Conservation (phyloP, 64 coral and sea anemone species). For the Hydrozoanthus tunicans region DNA sequence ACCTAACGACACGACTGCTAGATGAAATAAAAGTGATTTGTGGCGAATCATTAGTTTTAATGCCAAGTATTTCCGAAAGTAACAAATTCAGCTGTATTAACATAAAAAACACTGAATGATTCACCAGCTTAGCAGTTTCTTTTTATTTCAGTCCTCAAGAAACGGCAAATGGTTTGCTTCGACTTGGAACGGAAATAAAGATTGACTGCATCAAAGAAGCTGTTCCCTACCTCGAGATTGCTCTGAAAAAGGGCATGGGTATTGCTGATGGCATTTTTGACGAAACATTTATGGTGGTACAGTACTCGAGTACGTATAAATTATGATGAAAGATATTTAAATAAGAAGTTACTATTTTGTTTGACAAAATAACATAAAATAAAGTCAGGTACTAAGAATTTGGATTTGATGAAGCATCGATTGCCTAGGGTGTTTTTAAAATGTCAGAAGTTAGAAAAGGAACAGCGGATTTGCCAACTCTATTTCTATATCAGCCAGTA, state of each 20-base stretch:
- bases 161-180: conserved; percentile 34
- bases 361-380: background rate
- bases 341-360: background rate
- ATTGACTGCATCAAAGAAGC: conserved; percentile 78
- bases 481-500: too few species aligned
- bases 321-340: background rate
- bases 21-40: too few species aligned
- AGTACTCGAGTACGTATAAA: conserved; percentile 61
- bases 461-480: too few species aligned
- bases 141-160: conserved; percentile 57
- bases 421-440: too few species aligned
- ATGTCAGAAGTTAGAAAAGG: too few species aligned
- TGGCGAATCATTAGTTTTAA: too few species aligned
- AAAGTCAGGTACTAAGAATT: background rate
- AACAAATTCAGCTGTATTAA: conserved; percentile 1
- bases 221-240: conserved; percentile 64
- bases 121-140: background rate
- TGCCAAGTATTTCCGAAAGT: background rate
- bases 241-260: conserved; percentile 44
- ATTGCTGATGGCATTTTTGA: conserved; percentile 67
- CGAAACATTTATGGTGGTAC: conserved; percentile 51
- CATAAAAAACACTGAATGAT: background rate
- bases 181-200: conserved; percentile 64
- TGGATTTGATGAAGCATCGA: too few species aligned
- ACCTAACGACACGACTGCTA: too few species aligned